Conservation (phyloP, 2,113 vertebrate genomes). For the Merops nubicus region DNA sequence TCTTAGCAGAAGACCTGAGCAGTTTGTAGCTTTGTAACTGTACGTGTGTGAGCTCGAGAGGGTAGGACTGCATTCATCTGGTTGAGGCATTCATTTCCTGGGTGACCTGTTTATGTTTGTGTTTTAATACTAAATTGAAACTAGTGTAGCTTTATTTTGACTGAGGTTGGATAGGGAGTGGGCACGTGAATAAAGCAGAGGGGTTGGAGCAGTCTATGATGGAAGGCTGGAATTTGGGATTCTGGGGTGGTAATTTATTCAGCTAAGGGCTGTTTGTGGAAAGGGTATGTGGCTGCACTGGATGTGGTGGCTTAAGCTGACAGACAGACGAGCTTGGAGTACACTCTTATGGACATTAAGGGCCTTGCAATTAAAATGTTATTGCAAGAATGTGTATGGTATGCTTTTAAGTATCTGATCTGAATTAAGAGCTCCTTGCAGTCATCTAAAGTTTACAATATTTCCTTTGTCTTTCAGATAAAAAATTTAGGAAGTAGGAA, state of each 20-base stretch:
- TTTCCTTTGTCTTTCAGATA: neutral
- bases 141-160: neutral
- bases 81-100: neutral
- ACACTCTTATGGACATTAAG: neutral
- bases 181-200: rapidly evolving
- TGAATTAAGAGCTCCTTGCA: neutral
- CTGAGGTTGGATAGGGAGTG: neutral
- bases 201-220: neutral
- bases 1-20: neutral
- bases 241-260: neutral
- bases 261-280: neutral
- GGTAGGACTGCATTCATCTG: neutral
- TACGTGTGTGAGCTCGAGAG: neutral
- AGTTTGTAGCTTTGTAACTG: neutral
- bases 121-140: neutral
- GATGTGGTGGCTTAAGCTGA: neutral
- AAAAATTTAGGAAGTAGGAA: neutral
- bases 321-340: neutral
- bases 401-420: neutral
- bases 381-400: neutral
- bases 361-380: neutral
- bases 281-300: neutral
- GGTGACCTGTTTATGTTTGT: neutral
- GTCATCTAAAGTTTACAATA: neutral
- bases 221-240: neutral